Evolutionary conservation across 2,888 invertebrate species (phyloP).

Genomic region (Parthenolecanium corni): DNA sequence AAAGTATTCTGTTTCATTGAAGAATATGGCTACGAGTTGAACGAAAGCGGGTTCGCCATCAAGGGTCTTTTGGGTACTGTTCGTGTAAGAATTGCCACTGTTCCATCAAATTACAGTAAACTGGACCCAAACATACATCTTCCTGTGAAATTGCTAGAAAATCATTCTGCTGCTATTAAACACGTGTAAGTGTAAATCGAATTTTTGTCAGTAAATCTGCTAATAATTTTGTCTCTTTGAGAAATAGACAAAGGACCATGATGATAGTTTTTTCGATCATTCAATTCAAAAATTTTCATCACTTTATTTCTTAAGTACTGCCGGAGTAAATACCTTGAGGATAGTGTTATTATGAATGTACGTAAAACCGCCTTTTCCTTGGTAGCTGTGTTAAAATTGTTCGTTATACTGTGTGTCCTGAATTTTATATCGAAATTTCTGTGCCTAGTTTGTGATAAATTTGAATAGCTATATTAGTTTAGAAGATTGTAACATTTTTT

Average conservation of each 20-base stretch:
- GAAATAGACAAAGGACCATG: too few relatives aligned
- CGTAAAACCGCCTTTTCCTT: too few relatives aligned
- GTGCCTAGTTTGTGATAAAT: too few relatives aligned
- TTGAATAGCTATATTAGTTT: neutral
- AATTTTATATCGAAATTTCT: too few relatives aligned
- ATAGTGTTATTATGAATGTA: too few relatives aligned
- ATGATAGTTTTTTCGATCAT: too few relatives aligned
- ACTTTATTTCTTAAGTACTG: too few relatives aligned
- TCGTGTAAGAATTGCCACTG: constrained; percentile 80
- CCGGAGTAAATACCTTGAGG: too few relatives aligned
- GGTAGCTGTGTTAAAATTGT: too few relatives aligned
- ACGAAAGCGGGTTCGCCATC: constrained; percentile 29
- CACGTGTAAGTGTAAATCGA: constrained; percentile 43
- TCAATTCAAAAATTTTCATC: too few relatives aligned
- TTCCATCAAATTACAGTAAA: constrained; percentile 86
- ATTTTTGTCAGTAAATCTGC: neutral
- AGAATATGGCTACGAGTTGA: constrained; percentile 27
- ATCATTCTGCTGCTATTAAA: constrained; percentile 84
- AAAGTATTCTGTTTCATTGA: neutral
- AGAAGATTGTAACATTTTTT: neutral
- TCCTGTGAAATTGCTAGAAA: constrained; percentile 57
- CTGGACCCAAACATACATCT: constrained; percentile 75
- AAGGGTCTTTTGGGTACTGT: constrained; percentile 46
- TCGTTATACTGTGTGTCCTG: too few relatives aligned
- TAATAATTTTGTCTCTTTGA: too few relatives aligned